Evolutionary conservation across 1,140 invertebrate genomes (phyloP), one percentile per base, ranked within the genome.

Genomic region (Lysiphlebus fabarum): DNA sequence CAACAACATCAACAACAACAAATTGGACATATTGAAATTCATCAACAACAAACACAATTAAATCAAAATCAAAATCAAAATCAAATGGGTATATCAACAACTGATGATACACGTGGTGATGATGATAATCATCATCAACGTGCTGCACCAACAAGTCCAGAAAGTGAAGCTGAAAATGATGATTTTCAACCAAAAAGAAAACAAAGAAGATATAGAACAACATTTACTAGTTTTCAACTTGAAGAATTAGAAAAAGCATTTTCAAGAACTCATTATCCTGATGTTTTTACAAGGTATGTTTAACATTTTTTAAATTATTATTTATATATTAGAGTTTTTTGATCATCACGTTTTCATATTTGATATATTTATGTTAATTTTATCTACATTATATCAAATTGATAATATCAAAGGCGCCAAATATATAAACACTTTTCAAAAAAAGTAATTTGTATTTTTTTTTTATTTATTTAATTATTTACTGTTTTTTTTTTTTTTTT

Each of bases 201-300:
- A 71, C 94, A 96, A 70, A 82, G 94, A 4, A 78, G 94, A 43
- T 96, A 96, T 74, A 82, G 95, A 56, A 96, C 95, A 3, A 96
- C 95, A 41, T 96, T 96, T 78, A 96, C 93, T 7, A 94, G 91
- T 69, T 95, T 93, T 73, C 95, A 98, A 77, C 81, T 98, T 55
- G 95, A 98, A 73, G 96, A 98, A 78, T 81, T 99, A 61, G 96
- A 99, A 76, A 98, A 97, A 76, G 95, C 95, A 0, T 99, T 99
- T 78, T 91, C 93, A 0, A 87, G 95, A 67, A 98, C 95, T 5
- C 96, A 98, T 79, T 98, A 98, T 80, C 96, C 96, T 14, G 96
- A 99, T 79, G 95, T 98, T 0, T 98, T 98, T 80, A 98, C 94
- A 26, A 90, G 95, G 90, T 97, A 83, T 81, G 82, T 73, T 40